Percentiles rank a stretch among this genome's conserved stretches.
Evolutionary conservation across 2,888 invertebrate genomes (phyloP).

Genomic region (Ametastegia equiseti): DNA sequence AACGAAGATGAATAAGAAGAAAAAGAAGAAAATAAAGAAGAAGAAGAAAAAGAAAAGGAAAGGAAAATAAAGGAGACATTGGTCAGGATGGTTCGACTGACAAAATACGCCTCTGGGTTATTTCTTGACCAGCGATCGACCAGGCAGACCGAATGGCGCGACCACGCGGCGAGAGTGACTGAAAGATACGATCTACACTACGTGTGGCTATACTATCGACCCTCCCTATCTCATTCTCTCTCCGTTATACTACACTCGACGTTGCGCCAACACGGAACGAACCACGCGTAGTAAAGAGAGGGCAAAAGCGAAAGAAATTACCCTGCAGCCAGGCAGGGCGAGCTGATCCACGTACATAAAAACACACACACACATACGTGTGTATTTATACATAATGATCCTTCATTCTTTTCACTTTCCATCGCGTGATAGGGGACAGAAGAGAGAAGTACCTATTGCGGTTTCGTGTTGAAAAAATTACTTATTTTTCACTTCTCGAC

Average conservation of each 20-base stretch:
- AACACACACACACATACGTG: too few species aligned
- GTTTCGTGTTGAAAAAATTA: too few species aligned
- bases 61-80: not conserved
- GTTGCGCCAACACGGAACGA: not conserved
- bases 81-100: not conserved
- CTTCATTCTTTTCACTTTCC: too few species aligned
- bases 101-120: conserved; percentile 20
- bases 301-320: not conserved
- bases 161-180: conserved; percentile 39
- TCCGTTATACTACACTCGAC: not conserved
- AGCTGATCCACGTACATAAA: too few species aligned
- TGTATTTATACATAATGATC: too few species aligned
- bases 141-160: conserved; percentile 44
- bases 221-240: conserved; percentile 15
- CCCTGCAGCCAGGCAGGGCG: too few species aligned
- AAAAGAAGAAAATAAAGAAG: too few species aligned
- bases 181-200: conserved; percentile 44
- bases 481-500: too few species aligned
- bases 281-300: conserved; percentile 1
- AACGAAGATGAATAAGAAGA: too few species aligned
- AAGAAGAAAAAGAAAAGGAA: not conserved
- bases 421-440: too few species aligned
- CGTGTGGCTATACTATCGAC: conserved; percentile 34
- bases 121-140: conserved; percentile 32
- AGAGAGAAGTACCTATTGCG: too few species aligned